Conservation (phyloP, 2,888 invertebrate species). For the Heliconius ethilla region DNA sequence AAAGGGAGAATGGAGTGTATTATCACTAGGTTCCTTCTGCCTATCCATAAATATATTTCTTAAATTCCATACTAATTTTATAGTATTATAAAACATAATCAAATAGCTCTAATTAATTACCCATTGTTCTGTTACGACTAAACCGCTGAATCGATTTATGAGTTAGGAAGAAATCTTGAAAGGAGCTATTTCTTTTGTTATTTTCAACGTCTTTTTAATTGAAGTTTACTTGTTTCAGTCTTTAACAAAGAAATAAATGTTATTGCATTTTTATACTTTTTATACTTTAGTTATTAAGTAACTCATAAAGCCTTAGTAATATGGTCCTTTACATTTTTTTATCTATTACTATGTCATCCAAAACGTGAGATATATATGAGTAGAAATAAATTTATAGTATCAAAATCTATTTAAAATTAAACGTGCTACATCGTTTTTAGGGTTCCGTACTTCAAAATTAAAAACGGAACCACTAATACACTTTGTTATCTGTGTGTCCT, state of each 20-base stretch:
- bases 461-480: no score
- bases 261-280: not conserved
- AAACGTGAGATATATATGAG: not conserved
- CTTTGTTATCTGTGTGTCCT: no score
- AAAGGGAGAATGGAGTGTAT: no score
- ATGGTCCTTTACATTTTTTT: no score
- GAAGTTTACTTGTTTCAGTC: not conserved
- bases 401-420: not conserved
- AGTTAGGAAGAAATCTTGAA: not conserved
- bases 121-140: not conserved
- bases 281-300: no score
- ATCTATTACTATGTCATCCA: not conserved
- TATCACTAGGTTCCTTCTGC: no score
- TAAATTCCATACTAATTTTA: no score
- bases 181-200: not conserved
- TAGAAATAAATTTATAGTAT: not conserved
- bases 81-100: not conserved
- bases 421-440: not conserved
- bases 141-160: not conserved
- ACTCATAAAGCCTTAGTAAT: not conserved
- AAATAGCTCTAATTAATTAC: not conserved
- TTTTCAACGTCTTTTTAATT: not conserved
- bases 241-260: not conserved
- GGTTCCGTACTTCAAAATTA: no score
- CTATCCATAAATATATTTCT: no score